Evolutionary conservation across 2,888 invertebrate species (phyloP).

Genomic region (Amphipyra berbera): DNA sequence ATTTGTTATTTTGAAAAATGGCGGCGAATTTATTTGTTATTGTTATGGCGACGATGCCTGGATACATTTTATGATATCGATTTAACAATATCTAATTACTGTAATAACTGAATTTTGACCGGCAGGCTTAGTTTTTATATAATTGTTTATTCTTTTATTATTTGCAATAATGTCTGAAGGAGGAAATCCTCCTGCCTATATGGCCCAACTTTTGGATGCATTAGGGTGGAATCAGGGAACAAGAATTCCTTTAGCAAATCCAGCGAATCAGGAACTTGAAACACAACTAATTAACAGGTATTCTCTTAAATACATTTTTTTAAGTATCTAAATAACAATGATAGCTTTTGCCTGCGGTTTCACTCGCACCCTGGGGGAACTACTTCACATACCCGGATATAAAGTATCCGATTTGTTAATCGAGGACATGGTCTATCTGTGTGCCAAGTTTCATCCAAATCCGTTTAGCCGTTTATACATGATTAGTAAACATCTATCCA

Average conservation of each 20-base stretch:
- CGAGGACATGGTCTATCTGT: too few relatives aligned
- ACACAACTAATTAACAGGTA: slow-evolving; percentile 79
- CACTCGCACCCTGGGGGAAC: too few relatives aligned
- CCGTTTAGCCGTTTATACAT: too few relatives aligned
- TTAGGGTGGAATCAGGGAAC: slow-evolving; percentile 94
- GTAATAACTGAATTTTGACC: slow-evolving; percentile 40
- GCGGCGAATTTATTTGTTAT: slow-evolving; percentile 62
- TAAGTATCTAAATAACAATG: too few relatives aligned
- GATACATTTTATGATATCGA: slow-evolving; percentile 60
- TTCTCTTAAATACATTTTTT: background rate
- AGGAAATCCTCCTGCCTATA: slow-evolving; percentile 78
- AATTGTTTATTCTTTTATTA: slow-evolving; percentile 19
- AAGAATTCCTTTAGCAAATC: slow-evolving; percentile 94
- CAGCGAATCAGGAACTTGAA: slow-evolving; percentile 90
- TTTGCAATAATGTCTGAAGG: slow-evolving; percentile 68
- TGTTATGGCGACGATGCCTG: slow-evolving; percentile 41
- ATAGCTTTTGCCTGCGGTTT: too few relatives aligned
- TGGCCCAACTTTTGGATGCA: slow-evolving; percentile 91
- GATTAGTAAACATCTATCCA: too few relatives aligned
- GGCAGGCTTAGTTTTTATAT: slow-evolving; percentile 28
- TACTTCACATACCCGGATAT: too few relatives aligned
- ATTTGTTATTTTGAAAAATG: slow-evolving; percentile 69
- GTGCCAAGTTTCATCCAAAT: too few relatives aligned
- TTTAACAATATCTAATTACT: slow-evolving; percentile 44
- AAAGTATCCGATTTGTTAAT: too few relatives aligned